A percentile compares a stretch with the other conserved stretches of the same genome.
Conservation (phyloP, 1,140 invertebrate species). For the Globodera rostochiensis region DNA sequence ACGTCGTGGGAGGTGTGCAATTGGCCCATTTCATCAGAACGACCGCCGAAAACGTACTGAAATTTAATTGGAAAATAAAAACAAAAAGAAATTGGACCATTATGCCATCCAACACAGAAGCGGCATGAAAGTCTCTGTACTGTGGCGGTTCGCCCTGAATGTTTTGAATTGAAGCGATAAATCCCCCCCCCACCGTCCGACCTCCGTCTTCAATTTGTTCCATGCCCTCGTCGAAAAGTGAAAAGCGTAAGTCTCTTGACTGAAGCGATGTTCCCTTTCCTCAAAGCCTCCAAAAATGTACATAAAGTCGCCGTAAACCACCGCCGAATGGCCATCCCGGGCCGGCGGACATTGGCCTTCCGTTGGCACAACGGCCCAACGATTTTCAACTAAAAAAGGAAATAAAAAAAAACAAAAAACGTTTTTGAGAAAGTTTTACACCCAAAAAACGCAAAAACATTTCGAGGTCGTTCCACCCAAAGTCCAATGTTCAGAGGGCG, state of each 20-base stretch:
- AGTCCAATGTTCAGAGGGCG: background rate
- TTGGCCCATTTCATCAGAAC: conserved; percentile 73
- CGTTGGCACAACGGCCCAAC: conserved; percentile 74
- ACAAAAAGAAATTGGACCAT: conserved; percentile 69
- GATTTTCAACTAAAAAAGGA: conserved; percentile 68
- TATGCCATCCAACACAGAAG: conserved; percentile 74
- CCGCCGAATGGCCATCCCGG: conserved; percentile 85
- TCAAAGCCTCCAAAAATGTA: conserved; percentile 83
- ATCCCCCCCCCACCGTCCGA: background rate
- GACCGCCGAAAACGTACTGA: conserved; percentile 80
- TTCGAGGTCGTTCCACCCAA: background rate
- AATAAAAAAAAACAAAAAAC: background rate
- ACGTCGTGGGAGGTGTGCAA: conserved; percentile 72
- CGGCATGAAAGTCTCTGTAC: conserved; percentile 84
- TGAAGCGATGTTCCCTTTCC: conserved; percentile 78
- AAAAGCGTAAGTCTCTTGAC: conserved; percentile 77
- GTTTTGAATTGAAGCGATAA: background rate
- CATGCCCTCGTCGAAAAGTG: conserved; percentile 72
- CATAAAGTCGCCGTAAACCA: conserved; percentile 80
- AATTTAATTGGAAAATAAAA: background rate
- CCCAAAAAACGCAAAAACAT: background rate
- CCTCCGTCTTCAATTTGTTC: conserved; percentile 65
- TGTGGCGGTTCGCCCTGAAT: conserved; percentile 71
- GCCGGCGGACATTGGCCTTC: conserved; percentile 76
- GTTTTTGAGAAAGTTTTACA: background rate